These are phyloP conservation scores for Lithophane socia DNA, from an alignment of 2,888 invertebrate genomes.

Conservation along the genomic window DNA sequence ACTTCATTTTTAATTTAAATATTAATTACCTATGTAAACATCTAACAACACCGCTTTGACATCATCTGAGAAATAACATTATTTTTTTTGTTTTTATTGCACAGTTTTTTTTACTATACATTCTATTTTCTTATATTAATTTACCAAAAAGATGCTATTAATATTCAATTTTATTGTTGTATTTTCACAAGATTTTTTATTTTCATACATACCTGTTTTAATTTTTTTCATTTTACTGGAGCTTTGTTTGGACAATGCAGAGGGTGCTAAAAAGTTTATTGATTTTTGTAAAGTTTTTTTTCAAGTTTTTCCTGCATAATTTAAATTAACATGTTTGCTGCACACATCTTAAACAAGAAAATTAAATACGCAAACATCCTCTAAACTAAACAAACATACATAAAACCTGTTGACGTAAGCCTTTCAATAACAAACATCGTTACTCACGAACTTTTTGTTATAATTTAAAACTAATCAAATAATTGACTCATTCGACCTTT, in stretches of 20 bases:
- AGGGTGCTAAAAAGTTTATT: not conserved
- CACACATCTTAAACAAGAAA: not conserved
- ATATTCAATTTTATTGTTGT: not conserved
- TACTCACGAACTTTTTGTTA: constrained; percentile 19
- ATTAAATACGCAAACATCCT: constrained; percentile 1
- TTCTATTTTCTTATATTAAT: not conserved
- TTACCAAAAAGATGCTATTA: not conserved
- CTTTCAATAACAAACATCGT: not conserved
- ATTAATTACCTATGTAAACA: no score
- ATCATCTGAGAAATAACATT: no score
- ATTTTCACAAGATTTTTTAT: not conserved
- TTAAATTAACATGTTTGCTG: not conserved
- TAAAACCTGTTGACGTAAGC: not conserved
- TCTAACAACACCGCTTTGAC: no score
- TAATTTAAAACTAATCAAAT: constrained; percentile 34
- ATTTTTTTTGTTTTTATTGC: no score
- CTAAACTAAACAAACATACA: constrained; percentile 2
- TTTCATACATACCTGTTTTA: not conserved
- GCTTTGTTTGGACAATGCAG: not conserved
- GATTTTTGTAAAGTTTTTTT: not conserved
- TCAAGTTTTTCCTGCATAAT: not conserved
- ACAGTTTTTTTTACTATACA: no score
- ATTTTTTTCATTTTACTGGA: not conserved
- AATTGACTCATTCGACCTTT: constrained; percentile 38
- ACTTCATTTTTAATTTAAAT: not conserved